Evolutionary conservation across 2,888 invertebrate genomes (phyloP).

Genomic region (Ferrisia virgata): DNA sequence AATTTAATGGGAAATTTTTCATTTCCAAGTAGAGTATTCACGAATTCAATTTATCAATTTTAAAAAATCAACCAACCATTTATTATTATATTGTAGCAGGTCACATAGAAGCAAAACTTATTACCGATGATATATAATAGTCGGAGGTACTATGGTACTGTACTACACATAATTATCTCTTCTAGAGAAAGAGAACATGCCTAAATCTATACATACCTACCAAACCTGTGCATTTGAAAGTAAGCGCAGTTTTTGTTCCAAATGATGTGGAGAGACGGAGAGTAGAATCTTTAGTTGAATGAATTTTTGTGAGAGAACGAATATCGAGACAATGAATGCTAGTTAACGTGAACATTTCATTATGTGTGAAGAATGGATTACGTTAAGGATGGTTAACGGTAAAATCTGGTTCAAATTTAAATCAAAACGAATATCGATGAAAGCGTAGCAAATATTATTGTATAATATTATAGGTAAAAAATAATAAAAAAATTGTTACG

Average conservation of each 20-base stretch:
- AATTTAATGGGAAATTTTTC: not conserved
- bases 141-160: no score
- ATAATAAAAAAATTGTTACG: not conserved
- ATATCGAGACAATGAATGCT: not conserved
- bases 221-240: not conserved
- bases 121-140: no score
- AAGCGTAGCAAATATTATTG: slow-evolving; percentile 20
- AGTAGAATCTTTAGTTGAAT: not conserved
- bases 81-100: no score
- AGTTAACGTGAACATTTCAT: not conserved
- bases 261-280: no score
- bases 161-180: no score
- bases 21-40: no score
- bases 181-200: no score
- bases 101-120: no score
- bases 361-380: not conserved
- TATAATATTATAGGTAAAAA: not conserved
- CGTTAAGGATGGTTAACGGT: not conserved
- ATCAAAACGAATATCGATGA: slow-evolving; percentile 17
- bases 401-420: slow-evolving; percentile 8
- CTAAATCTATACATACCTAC: not conserved
- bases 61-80: no score
- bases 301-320: not conserved
- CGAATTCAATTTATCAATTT: no score
- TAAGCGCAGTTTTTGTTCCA: not conserved